These are phyloP conservation scores for Parnassius glacialis DNA, from an alignment of 2,888 invertebrate species.

Conservation along the genomic window DNA sequence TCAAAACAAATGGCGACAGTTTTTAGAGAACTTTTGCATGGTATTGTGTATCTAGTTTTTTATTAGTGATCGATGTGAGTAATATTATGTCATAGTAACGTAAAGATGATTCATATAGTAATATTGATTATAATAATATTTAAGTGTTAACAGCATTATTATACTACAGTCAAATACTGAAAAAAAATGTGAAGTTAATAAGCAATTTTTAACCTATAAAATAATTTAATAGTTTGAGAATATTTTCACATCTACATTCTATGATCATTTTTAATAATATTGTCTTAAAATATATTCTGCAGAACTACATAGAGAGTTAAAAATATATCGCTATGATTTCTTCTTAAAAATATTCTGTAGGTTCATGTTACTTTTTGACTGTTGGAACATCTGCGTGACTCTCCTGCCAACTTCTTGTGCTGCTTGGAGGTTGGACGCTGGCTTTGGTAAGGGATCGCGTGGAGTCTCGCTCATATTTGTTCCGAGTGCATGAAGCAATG, in stretches of 20 bases:
- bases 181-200: neutral
- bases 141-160: neutral
- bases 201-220: slow-evolving; percentile 14
- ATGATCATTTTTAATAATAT: neutral
- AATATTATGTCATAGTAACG: too few relatives aligned
- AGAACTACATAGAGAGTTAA: neutral
- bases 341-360: slow-evolving; percentile 75
- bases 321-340: slow-evolving; percentile 55
- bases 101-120: too few relatives aligned
- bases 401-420: slow-evolving; percentile 72
- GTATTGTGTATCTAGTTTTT: too few relatives aligned
- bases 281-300: too few relatives aligned
- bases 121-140: neutral
- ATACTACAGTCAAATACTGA: neutral
- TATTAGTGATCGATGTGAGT: too few relatives aligned
- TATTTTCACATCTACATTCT: neutral
- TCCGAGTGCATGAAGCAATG: slow-evolving; percentile 57
- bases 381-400: slow-evolving; percentile 74
- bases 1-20: too few relatives aligned
- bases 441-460: slow-evolving; percentile 41
- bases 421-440: slow-evolving; percentile 53
- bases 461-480: slow-evolving; percentile 33
- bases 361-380: slow-evolving; percentile 72
- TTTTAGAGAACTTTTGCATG: too few relatives aligned
- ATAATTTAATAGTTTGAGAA: slow-evolving; percentile 1